Base-by-base conservation (phyloP, 2,888 invertebrate genomes). In the Orthonychiurus folsomi region DNA sequence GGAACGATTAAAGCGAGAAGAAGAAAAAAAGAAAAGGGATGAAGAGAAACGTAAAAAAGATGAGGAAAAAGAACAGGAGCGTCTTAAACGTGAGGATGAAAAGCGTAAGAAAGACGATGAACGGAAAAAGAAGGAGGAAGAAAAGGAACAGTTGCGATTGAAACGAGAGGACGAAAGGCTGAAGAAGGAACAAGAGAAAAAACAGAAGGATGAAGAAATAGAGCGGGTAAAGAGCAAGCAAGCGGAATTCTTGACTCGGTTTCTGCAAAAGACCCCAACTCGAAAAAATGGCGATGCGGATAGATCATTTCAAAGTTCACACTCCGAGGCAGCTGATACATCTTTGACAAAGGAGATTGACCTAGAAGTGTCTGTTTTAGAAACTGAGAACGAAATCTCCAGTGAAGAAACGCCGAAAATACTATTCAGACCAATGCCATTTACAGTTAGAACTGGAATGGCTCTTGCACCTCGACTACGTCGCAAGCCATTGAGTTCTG, bases 401-500 rank as follows among this genome's bases (percentile, higher is more conserved):
- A 20, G 24, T n/a, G n/a, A 9, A 9, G 20, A 52, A n/a, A n/a
- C 20, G 9, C 3, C 12, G 3, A 3, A n/a, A 9, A 52, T 5
- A 21, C 15, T 61, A 24, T 74, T 77, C 76, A 59, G 65, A 48
- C 69, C 70, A 0, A 63, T 69, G 63, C 69, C 69, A n/a, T 79
- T 80, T 68, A 76, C 81, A 76, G 78, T 93, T 2, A 93, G 93
- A 79, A 84, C 84, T 48, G 89, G 91, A 75, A 94, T 95, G 93
- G 84, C 85, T 75, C 75, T 95, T 65, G 93, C 95, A 1, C 91
- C 91, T 0, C 74, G 82, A 2, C 78, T 79, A 20, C 82, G 93
- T 67, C 79, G 80, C 56, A n/a, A n/a, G n/a, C 75, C 76, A 15
- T 63, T 91, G 18, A 78, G 78, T 9, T 76, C 79, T 12, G 77